Base-by-base conservation (phyloP, 1,140 invertebrate species). In the Heliothis virescens region DNA sequence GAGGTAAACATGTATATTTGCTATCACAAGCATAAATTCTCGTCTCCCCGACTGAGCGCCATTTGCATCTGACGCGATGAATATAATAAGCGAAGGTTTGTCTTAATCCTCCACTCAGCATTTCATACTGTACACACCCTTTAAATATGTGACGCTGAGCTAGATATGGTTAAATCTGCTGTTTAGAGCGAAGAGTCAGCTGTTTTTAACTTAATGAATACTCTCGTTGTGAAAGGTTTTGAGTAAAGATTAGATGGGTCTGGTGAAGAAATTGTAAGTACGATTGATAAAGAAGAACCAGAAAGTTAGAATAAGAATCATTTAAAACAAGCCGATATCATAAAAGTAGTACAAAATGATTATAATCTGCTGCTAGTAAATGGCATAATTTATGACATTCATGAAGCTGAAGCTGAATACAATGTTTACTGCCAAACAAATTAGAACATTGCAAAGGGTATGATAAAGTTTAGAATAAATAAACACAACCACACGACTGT, bases 51-150 rank as follows among this genome's bases (percentile, higher is more conserved):
- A 74, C 41, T 59, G 57, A 74, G 57, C 74, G n/a, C 74, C 60
- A 18, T 5, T 76, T 76, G 74, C 74, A 26, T 29, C 13, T 76
- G 60, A 76, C 74, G 53, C 50, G 29, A 21, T 41, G n/a, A 76
- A 76, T 65, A 65, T 78, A 77, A 77, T 67, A 69, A 78, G 62
- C 52, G 73, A n/a, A 62, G 41, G 26, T 65, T 26, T 76, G 74
- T 78, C 75, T 55, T 57, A 67, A 78, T 63, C 75, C 75, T 78
- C 41, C n/a, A 67, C 52, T 69, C 53, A 78, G 75, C 62, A 21
- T 57, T 78, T 73, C 71, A 16, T 41, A 59, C 52, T 34, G 26
- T 41, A 41, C 5, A 67, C 59, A 69, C 16, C 62, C 53, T 67
- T 67, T 69, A 26, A 65, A 63, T 76, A 41, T 78, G 63, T 53